Base-by-base conservation (phyloP, 2,113 vertebrate species). In the Stictonetta naevosa region DNA sequence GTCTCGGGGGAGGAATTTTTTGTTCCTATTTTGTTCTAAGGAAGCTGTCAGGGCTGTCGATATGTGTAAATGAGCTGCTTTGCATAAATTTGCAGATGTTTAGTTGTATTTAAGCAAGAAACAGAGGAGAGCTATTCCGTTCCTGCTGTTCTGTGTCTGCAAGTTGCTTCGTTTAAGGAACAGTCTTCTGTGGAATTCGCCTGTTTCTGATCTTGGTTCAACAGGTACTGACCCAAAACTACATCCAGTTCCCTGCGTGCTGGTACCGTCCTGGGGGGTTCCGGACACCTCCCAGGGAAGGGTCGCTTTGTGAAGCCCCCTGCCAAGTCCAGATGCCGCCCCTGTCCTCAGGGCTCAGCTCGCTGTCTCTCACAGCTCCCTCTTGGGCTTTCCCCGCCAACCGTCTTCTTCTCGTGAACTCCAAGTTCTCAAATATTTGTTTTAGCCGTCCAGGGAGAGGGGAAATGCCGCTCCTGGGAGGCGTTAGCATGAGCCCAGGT, bases 61-160 rank as follows among this genome's bases (percentile, higher is more conserved):
- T 88, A 11, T 19, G 46, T 92, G 59, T 88, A 88, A 90, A 93
- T 52, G 86, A 88, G 60, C 33, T 78, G 15, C 55, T 94, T 81
- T 92, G 56, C 62, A 89, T 92, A 62, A 20, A 69, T 84, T 81
- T 88, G 73, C 83, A 72, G 64, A 77, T 84, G 36, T 84, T 84
- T 50, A 62, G 53, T 59, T 95, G 58, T 69, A 73, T 89, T 88
- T 84, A 73, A 93, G 62, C 56, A 66, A 66, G 71, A 50, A 90
- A 59, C 44, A 64, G 7, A 50, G 29, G 26, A 29, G 50, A 90
- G 6, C n/a, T 90, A 8, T 79, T 91, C 56, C 71, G 52, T 78
- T 85, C 66, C 53, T 88, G 31, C 14, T 91, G 10, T 82, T 90
- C 59, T 83, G 56, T 75, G 82, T 69, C 55, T 88, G n/a, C 14